Base-by-base conservation (phyloP, 1,140 invertebrate genomes). In the Drosophila melanica region DNA sequence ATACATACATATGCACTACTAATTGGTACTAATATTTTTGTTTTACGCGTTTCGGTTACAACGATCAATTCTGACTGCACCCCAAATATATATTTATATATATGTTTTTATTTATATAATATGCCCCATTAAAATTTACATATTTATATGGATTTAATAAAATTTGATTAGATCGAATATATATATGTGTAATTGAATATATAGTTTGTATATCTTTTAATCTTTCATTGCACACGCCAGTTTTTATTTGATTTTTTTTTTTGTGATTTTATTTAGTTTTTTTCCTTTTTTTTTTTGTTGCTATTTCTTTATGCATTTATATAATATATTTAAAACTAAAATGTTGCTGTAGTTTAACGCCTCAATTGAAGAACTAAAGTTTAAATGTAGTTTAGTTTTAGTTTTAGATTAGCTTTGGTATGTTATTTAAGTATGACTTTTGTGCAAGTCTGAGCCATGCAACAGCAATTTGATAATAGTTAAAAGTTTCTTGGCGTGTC, bases 91-190 rank as follows among this genome's bases (percentile, higher is more conserved):
- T 18, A 67, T 58, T 23, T 53, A 33, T 64, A 69, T 65, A 77
- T 69, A 63, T 66, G 54, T 60, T 53, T 30, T 77, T 50, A 63
- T 64, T 78, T 66, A 65, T 63, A 47, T 72, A 62, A 72, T 75
- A 72, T 75, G 75, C 78, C 82, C 77, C 81, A 69, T 86, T 81
- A 76, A 82, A 87, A 66, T 77, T 75, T 87, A 75, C 69, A 72
- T 79, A 64, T 41, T 33, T 75, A 82, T 59, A 48, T 47, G 51
- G 45, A 53, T 75, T 63, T 53, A 47, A 70, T 70, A 55, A 65
- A 53, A 51, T 41, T 81, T 81, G 80, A 62, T 77, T 81, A 68
- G 58, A 77, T 89, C 78, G 76, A 84, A 79, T 89, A 82, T 77
- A 59, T 68, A 87, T 71, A 64, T 75, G 44, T 51, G 71, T 75